A percentile compares a stretch with the other conserved stretches of the same genome.
phyloP scores from a whole-genome alignment of 1,140 invertebrate species.

The Sycophila sp. region DNA sequence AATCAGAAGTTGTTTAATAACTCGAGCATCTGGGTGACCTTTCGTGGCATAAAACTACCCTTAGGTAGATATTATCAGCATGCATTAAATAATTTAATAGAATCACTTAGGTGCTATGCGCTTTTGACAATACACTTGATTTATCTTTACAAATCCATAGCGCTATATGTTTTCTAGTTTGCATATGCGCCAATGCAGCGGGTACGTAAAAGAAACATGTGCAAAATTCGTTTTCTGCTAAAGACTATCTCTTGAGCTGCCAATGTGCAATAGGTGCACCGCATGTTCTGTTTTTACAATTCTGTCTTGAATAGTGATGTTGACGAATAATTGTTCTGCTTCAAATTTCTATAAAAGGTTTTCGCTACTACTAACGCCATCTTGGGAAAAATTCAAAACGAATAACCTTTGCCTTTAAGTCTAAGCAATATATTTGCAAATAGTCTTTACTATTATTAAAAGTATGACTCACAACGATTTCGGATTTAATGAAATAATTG shows the following conservation, averaged over 20 bases:
- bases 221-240: not conserved
- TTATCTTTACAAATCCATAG: too few species aligned
- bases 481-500: too few species aligned
- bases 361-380: not conserved
- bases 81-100: conserved; percentile 3
- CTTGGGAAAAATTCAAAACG: too few species aligned
- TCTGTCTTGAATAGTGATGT: conserved; percentile 5
- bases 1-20: conserved; percentile 39
- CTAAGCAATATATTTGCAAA: too few species aligned
- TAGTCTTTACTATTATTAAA: too few species aligned
- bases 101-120: conserved; percentile 18
- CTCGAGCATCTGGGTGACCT: conserved; percentile 55
- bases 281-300: conserved; percentile 32
- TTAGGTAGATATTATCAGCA: conserved; percentile 43
- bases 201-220: conserved; percentile 22
- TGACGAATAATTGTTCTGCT: too few species aligned
- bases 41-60: conserved; percentile 60
- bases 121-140: conserved; percentile 31
- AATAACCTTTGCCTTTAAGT: too few species aligned
- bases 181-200: not conserved
- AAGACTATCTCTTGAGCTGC: not conserved
- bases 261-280: conserved; percentile 12
- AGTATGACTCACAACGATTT: too few species aligned
- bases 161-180: not conserved
- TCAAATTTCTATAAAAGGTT: too few species aligned